Percentiles rank a stretch among this genome's conserved stretches.
Evolutionary conservation across 2,797 vertebrate genomes (phyloP).

Genomic region (Delichon dasypus): DNA sequence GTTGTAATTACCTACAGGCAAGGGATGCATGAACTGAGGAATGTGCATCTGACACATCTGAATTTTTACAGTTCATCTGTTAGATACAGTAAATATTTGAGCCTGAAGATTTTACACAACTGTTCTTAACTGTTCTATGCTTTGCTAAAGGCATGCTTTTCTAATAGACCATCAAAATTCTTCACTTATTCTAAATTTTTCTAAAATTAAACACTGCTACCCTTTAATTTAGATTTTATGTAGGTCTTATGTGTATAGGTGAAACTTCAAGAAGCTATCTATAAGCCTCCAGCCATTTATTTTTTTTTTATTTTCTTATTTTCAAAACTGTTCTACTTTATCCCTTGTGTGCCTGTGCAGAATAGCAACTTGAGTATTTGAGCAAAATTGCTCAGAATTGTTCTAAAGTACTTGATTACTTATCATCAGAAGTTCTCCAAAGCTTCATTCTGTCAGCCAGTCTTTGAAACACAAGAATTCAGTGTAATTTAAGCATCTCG

Average conservation of each 20-base stretch:
- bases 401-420: neutral
- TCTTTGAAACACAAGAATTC: neutral
- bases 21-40: neutral
- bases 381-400: neutral
- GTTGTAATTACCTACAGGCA: neutral
- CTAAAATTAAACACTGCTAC: neutral
- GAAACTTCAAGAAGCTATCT: neutral
- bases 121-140: neutral
- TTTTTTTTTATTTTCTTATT: neutral
- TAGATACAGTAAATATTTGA: neutral
- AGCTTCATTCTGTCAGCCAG: neutral
- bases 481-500: neutral
- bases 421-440: neutral
- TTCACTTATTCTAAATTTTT: neutral
- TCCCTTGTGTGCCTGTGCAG: neutral
- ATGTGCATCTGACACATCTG: neutral
- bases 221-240: neutral
- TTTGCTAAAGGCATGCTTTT: neutral
- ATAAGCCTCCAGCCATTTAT: neutral
- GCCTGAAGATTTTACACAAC: neutral
- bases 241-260: neutral
- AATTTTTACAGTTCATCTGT: neutral
- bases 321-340: neutral
- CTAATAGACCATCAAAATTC: neutral
- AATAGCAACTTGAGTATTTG: neutral